Percentiles rank a stretch among this genome's conserved stretches.
Evolutionary conservation across 1,140 invertebrate species (phyloP).

Genomic region (Oryctes rhinoceros): DNA sequence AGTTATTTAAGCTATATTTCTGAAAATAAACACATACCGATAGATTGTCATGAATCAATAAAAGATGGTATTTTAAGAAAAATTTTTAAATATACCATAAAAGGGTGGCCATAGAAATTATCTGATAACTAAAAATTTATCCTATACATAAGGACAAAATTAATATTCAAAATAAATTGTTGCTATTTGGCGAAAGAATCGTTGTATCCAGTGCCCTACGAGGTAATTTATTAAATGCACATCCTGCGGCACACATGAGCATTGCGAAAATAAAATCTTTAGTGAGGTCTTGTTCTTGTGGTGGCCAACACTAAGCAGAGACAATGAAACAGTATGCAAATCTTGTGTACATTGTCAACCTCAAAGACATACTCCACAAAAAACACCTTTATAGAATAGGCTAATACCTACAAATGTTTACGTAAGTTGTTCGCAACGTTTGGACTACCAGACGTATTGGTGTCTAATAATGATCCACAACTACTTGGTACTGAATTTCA

Average conservation of each 20-base stretch:
- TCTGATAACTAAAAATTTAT: neutral
- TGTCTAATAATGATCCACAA: too few relatives aligned
- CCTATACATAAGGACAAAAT: conserved; percentile 4
- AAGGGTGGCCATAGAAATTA: conserved; percentile 33
- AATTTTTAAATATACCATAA: conserved; percentile 31
- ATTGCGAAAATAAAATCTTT: conserved; percentile 62
- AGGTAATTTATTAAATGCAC: conserved; percentile 13
- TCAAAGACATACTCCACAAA: too few relatives aligned
- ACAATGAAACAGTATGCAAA: conserved; percentile 43
- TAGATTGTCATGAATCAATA: conserved; percentile 16
- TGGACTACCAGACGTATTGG: too few relatives aligned
- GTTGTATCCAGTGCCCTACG: neutral
- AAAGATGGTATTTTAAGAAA: conserved; percentile 23
- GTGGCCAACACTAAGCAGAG: conserved; percentile 60
- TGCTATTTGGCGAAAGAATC: conserved; percentile 26
- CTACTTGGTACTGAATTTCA: too few relatives aligned
- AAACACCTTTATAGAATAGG: too few relatives aligned
- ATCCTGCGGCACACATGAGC: conserved; percentile 59
- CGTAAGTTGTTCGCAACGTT: too few relatives aligned
- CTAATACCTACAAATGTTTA: too few relatives aligned
- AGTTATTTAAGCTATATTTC: conserved; percentile 34
- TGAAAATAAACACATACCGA: neutral
- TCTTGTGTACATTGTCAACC: too few relatives aligned
- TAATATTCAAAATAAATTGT: conserved; percentile 23
- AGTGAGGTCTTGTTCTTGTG: conserved; percentile 60